Percentiles rank a stretch among this genome's conserved stretches.
Evolutionary conservation across 2,797 vertebrate genomes (phyloP).

Genomic region (Schizopygopsis pylzovi): DNA sequence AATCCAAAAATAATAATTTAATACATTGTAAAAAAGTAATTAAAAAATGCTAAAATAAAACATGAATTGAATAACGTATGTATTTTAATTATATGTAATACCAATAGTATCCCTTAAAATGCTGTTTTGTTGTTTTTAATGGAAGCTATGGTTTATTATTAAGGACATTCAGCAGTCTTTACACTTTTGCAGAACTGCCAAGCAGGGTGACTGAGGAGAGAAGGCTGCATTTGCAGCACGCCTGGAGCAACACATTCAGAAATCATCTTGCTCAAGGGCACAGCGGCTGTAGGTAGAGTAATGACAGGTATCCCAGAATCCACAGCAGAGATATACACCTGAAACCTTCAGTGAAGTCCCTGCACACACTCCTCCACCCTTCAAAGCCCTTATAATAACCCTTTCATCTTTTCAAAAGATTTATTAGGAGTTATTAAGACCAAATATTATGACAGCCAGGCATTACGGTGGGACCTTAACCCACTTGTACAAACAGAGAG

Average conservation of each 20-base stretch:
- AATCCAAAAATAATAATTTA: no score
- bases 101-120: background rate
- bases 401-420: constrained; percentile 34
- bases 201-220: constrained; percentile 4
- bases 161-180: background rate
- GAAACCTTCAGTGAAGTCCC: background rate
- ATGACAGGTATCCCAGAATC: constrained; percentile 19
- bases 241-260: constrained; percentile 17
- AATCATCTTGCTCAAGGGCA: constrained; percentile 28
- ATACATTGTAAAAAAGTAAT: no score
- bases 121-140: background rate
- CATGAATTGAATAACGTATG: background rate
- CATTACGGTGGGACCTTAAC: constrained; percentile 20
- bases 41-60: background rate
- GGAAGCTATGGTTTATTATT: background rate
- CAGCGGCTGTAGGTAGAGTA: background rate
- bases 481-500: constrained; percentile 27
- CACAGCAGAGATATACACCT: background rate
- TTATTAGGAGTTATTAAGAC: constrained; percentile 1
- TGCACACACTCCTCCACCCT: background rate
- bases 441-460: constrained; percentile 50
- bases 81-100: background rate
- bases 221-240: background rate
- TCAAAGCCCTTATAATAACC: constrained; percentile 27
- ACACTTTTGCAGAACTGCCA: background rate